Base-by-base conservation (phyloP, 2,888 invertebrate genomes). In the Diarsia mendica region DNA sequence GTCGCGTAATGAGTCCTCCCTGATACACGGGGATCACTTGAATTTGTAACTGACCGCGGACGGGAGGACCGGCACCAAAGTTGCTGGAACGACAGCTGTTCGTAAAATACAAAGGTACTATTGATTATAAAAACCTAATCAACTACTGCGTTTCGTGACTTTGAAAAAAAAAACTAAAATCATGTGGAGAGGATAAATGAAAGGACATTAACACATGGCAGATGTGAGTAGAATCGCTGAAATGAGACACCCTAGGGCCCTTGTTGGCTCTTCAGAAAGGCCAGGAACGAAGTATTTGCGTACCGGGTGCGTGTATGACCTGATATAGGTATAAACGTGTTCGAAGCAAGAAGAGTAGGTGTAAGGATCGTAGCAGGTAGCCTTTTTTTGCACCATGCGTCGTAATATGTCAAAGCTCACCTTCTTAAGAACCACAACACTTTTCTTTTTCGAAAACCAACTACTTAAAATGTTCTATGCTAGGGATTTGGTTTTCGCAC, bases 1-100 rank as follows among this genome's bases (percentile, higher is more conserved):
- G 80, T 77, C 77, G 79, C 81, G 83, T 89, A 89, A 90, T 88
- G 88, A 90, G 89, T 68, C 79, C 79, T 72, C 83, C 79, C 83
- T 83, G 85, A 79, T 87, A 85, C 85, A 87, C 85, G 81, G 80
- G 83, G 72, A 84, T 85, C 79, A 79, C 78, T 88, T 79, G 84
- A 84, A 83, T 82, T 84, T 82, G 84, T 81, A 77, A 79, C 86
- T 74, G 81, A 81, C 83, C 80, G 72, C 85, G 72, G 83, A 66
- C 55, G 39, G 53, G 44, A 75, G 60, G 80, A 68, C 79, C 49
- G 49, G 44, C n/a, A 63, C 46, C 65, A 63, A 77, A 80, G 65
- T 80, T 46, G 46, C 2, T 58, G 20, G 20, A 65, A 58, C 55
- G n/a, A 68, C 72, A 73, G 63, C 77, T 68, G 80, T 71, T 77